Conservation (phyloP, 1,140 invertebrate species). For the Formica selysi region DNA sequence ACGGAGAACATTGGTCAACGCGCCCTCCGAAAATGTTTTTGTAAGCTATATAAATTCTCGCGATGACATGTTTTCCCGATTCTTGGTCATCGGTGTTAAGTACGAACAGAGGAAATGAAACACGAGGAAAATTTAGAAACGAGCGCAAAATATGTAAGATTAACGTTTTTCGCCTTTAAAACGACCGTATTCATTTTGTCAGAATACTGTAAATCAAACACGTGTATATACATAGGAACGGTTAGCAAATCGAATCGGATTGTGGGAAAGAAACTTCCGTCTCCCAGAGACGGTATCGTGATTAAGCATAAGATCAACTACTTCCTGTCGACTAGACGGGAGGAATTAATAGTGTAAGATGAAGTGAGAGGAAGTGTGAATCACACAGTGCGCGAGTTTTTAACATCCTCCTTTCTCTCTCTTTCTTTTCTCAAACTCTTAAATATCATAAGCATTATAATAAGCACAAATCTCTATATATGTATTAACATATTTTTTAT, state of each 20-base stretch:
- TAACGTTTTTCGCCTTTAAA: neutral
- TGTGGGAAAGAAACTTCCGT: constrained; percentile 41
- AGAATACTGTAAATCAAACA: neutral
- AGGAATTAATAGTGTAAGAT: constrained; percentile 34
- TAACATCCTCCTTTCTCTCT: neutral
- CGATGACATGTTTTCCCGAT: constrained; percentile 20
- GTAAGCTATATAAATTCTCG: constrained; percentile 31
- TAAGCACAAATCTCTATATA: too few species aligned
- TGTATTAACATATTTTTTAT: too few species aligned
- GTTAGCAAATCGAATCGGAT: constrained; percentile 25
- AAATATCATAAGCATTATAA: too few species aligned
- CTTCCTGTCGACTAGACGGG: constrained; percentile 24
- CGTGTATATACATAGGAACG: neutral
- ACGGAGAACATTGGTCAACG: constrained; percentile 33
- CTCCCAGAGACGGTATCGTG: constrained; percentile 2
- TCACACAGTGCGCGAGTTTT: constrained; percentile 7
- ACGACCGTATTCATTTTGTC: neutral
- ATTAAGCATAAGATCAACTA: constrained; percentile 42
- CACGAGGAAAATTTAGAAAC: neutral
- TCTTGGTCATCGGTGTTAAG: neutral
- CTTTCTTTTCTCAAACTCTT: neutral
- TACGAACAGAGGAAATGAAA: neutral
- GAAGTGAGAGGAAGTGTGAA: constrained; percentile 9
- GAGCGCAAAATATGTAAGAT: neutral
- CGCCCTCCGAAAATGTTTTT: constrained; percentile 33